Conservation (phyloP, 1,140 invertebrate genomes). For the Neodiprion lecontei region DNA sequence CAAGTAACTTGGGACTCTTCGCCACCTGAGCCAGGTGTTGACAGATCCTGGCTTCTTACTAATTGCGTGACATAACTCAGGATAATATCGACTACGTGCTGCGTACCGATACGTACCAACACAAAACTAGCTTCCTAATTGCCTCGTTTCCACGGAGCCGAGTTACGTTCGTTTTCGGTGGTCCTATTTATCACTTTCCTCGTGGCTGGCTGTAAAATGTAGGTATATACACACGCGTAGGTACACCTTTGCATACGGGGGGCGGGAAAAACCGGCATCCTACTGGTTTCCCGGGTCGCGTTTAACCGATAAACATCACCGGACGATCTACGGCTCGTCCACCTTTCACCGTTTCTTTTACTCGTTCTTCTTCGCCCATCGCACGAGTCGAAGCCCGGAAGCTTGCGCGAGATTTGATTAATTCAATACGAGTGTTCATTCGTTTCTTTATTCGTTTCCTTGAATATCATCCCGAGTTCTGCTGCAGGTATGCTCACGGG, state of each 20-base stretch:
- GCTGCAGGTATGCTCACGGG: no score
- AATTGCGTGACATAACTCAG: slow-evolving; percentile 3
- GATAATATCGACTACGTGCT: neutral
- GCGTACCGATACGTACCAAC: neutral
- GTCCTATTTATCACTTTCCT: neutral
- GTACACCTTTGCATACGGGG: neutral
- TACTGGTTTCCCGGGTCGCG: no score
- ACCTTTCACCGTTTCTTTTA: no score
- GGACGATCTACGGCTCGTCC: no score
- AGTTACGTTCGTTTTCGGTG: slow-evolving; percentile 1
- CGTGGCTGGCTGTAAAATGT: neutral
- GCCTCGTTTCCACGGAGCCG: neutral
- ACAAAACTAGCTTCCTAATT: slow-evolving; percentile 1
- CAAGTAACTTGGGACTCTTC: neutral
- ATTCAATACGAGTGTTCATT: no score
- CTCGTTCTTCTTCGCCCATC: no score
- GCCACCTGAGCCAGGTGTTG: slow-evolving; percentile 2
- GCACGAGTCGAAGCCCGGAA: no score
- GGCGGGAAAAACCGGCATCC: no score
- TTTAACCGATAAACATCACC: no score
- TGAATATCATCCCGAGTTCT: no score
- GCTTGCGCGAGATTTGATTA: no score
- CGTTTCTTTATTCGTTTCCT: no score
- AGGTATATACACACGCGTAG: neutral
- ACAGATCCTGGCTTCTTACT: neutral